Base-by-base conservation (phyloP, 2,888 invertebrate species). In the Aromia moschata region DNA sequence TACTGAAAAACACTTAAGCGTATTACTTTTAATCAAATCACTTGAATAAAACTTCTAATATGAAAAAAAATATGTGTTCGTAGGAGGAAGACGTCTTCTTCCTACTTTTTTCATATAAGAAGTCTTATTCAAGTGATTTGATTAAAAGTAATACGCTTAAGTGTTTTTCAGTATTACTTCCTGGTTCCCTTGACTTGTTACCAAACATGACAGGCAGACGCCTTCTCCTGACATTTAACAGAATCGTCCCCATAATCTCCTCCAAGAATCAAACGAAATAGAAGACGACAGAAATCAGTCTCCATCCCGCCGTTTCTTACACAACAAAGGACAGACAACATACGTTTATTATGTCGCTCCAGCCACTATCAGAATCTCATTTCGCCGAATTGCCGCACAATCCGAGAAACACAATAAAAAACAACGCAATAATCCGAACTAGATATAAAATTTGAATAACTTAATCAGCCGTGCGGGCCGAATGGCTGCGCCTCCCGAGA, bases 381-480 rank as follows among this genome's bases (percentile, higher is more conserved):
- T 31, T 45, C 15, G 14, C 14, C 11, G 9, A 54, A 56, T 57
- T 62, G 53, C 47, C 47, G 44, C 41, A 56, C 52, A 56, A 62
- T 55, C 46, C 57, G 37, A 49, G 37, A 59, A 65, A 63, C 53
- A 64, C 62, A 66, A 66, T 64, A 64, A 65, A 60, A 52, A 45
- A 65, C n/a, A 63, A 64, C 56, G 49, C 57, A 57, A 59, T 60
- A 65, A 58, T 58, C 58, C 43, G 52, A 63, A 58, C 67, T 67
- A 63, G 67, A 70, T 69, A 67, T 68, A 67, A 67, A 73, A 71
- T 73, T 69, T 70, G 70, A 70, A 70, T 73, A 73, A 73, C 68
- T 64, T 62, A 72, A 72, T 73, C 66, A 71, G 59, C 53, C 53
- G 58, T 62, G 68, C 67, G 65, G 45, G 56, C 60, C 58, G 61